A percentile compares a stretch with the other conserved stretches of the same genome.
Evolutionary conservation across 1,140 invertebrate genomes (phyloP).

Genomic region (Trissolcus basalis): DNA sequence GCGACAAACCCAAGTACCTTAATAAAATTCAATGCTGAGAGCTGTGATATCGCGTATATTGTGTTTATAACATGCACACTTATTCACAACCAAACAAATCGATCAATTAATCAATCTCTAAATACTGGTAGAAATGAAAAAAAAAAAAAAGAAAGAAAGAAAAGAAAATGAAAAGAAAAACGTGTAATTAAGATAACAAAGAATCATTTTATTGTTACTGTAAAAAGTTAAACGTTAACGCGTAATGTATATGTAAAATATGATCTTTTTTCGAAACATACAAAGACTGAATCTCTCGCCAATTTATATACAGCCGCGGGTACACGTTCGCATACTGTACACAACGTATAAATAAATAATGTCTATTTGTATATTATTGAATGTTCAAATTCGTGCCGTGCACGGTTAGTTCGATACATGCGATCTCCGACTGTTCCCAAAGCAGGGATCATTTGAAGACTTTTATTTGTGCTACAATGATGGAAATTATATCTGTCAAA

Average conservation of each 20-base stretch:
- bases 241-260: slow-evolving; percentile 69
- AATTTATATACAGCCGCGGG: slow-evolving; percentile 72
- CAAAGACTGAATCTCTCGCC: slow-evolving; percentile 75
- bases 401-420: slow-evolving; percentile 61
- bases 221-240: slow-evolving; percentile 66
- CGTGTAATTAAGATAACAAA: neutral
- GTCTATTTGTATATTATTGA: slow-evolving; percentile 67
- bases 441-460: no score
- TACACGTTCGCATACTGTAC: slow-evolving; percentile 64
- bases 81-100: slow-evolving; percentile 6
- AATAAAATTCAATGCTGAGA: slow-evolving; percentile 67
- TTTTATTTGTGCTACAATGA: no score
- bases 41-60: slow-evolving; percentile 76
- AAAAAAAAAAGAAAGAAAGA: slow-evolving; percentile 36
- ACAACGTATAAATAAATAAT: slow-evolving; percentile 51
- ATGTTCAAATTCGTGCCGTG: slow-evolving; percentile 51
- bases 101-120: neutral
- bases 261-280: slow-evolving; percentile 52
- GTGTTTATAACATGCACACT: slow-evolving; percentile 16
- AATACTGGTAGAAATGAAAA: slow-evolving; percentile 2
- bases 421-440: no score
- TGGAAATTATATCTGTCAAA: no score
- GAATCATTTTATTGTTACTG: slow-evolving; percentile 67
- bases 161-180: slow-evolving; percentile 20
- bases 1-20: slow-evolving; percentile 63